Evolutionary conservation across 2,888 invertebrate genomes (phyloP), one percentile per base, ranked within the genome.

Genomic region (Dendrolimus houi): DNA sequence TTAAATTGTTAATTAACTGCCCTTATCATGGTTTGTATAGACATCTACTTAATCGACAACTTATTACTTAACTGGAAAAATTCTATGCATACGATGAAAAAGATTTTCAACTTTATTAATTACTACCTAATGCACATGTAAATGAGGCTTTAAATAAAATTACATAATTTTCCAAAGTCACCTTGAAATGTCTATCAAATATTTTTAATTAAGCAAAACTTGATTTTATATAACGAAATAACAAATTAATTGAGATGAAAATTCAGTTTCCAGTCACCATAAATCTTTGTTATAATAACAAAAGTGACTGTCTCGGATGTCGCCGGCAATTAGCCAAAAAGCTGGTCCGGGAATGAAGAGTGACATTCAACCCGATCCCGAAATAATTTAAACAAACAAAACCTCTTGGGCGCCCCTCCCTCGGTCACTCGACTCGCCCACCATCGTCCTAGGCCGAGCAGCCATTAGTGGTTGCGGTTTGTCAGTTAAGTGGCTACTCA

Each of bases 361-460:
- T 77, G 80, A 78, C 79, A 72, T 56, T 59, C 59, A 61, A 57
- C 58, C 59, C 64, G 65, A 64, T 67, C 58, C 61, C 58, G 58
- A 64, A 72, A 72, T 70, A 62, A 73, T 65, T 71, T 56, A 60
- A 64, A 77, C 78, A 79, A 76, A 82, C 70, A 79, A 78, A 77
- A 72, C 75, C 78, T 75, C 70, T 76, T 73, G 68, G 62, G 57
- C 53, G 57, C 54, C 56, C 54, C 52, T 10, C 47, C 47, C 47
- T 52, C 54, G 17, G 56, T 57, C 57, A 53, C 53, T 57, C 14
- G 42, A 9, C 29, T 40, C 54, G 52, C 42, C 40, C 54, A 52
- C 9, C 8, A 10, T 54, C 29, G 29, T 29, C 29, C 29, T 29
- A 29, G 29, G 29, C 29, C 29, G 29, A 29, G 29, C 29, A 29